phyloP scores from a whole-genome alignment of 2,888 invertebrate species.

The Cotesia congregata region DNA sequence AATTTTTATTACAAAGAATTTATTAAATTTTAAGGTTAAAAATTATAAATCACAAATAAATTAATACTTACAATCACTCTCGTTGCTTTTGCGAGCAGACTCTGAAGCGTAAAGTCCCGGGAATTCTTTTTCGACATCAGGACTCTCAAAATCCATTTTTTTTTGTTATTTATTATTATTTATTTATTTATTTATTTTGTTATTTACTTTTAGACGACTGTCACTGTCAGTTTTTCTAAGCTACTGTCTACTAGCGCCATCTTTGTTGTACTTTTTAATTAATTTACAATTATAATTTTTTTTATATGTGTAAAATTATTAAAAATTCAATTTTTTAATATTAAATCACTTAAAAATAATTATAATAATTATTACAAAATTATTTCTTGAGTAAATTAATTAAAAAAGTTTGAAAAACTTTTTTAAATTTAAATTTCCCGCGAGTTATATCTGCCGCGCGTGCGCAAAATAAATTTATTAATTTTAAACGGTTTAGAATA shows the following conservation, averaged over 20 bases:
- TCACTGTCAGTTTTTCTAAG: background rate
- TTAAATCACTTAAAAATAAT: no score
- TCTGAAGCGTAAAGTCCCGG: conserved; percentile 90
- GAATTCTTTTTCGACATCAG: conserved; percentile 91
- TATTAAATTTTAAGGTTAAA: conserved; percentile 8
- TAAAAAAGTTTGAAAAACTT: no score
- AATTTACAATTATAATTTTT: background rate
- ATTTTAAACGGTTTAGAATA: no score
- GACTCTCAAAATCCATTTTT: conserved; percentile 86
- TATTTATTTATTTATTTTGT: background rate
- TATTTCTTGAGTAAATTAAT: no score
- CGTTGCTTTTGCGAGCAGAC: conserved; percentile 81
- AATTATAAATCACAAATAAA: conserved; percentile 8
- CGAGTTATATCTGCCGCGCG: no score
- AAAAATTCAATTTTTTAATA: no score
- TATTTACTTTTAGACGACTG: background rate
- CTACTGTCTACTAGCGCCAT: background rate
- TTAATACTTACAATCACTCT: conserved; percentile 83
- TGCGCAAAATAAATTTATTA: no score
- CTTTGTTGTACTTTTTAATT: background rate
- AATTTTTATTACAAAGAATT: no score
- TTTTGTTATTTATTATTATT: background rate
- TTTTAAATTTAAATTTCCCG: no score
- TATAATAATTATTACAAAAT: no score
- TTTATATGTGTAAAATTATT: background rate